Evolutionary conservation across 1,140 invertebrate genomes (phyloP).

Genomic region (Scylla paramamosain): DNA sequence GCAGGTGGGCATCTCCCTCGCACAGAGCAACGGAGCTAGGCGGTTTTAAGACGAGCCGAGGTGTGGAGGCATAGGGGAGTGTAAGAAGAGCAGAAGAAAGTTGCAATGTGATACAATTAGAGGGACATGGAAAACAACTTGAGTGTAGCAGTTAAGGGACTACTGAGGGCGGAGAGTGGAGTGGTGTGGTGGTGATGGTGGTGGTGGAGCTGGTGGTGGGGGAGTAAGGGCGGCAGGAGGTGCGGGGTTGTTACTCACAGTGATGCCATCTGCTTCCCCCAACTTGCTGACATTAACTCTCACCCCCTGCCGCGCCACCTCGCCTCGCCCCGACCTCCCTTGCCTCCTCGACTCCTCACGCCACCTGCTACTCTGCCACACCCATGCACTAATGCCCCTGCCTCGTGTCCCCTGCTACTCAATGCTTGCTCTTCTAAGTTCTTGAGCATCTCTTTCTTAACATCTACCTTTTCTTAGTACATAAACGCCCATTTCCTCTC

Average conservation of each 20-base stretch:
- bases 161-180: background rate
- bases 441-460: no score
- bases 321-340: background rate
- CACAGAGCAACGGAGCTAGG: no score
- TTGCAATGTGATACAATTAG: background rate
- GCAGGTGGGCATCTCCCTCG: no score
- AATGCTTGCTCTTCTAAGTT: no score
- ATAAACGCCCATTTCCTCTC: no score
- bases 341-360: background rate
- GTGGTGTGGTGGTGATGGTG: background rate
- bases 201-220: background rate
- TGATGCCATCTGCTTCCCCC: slow-evolving; percentile 17
- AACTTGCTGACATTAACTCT: slow-evolving; percentile 8
- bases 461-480: no score
- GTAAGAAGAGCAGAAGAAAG: background rate
- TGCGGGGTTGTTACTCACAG: background rate
- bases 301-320: background rate
- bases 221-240: background rate
- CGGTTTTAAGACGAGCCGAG: no score
- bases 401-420: no score
- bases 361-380: background rate
- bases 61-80: background rate
- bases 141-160: background rate
- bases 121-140: background rate
- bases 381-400: no score